Evolutionary conservation across 2,888 invertebrate genomes (phyloP).

Genomic region (Ceratothoa steindachneri): DNA sequence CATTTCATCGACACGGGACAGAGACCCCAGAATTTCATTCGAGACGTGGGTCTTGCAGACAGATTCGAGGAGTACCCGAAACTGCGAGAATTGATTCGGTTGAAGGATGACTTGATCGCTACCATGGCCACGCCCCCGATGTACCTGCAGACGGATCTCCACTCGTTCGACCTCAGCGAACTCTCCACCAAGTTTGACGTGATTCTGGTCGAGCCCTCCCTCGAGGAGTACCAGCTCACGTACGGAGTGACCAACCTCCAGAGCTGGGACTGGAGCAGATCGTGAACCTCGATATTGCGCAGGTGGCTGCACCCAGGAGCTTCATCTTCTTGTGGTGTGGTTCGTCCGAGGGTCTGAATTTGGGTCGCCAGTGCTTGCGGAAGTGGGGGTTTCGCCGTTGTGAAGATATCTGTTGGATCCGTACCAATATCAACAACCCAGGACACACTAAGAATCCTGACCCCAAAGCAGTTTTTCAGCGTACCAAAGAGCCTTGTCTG

Average conservation of each 20-base stretch:
- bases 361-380: conserved; percentile 88
- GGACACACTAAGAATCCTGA: conserved; percentile 92
- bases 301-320: conserved; percentile 83
- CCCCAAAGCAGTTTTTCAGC: conserved; percentile 87
- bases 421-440: conserved; percentile 90
- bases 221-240: conserved; percentile 81
- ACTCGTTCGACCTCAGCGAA: conserved; percentile 76
- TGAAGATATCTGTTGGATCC: conserved; percentile 98
- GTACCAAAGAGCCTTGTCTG: conserved; percentile 95
- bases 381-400: conserved; percentile 97
- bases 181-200: conserved; percentile 91
- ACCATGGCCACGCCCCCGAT: conserved; percentile 92
- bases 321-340: conserved; percentile 98
- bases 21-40: conserved; percentile 93
- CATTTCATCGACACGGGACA: conserved; percentile 98
- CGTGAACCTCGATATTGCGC: conserved; percentile 80
- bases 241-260: conserved; percentile 72
- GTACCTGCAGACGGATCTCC: conserved; percentile 88
- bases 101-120: conserved; percentile 89
- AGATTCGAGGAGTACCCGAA: conserved; percentile 98
- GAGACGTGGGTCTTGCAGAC: conserved; percentile 92
- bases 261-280: conserved; percentile 89
- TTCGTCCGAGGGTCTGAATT: conserved; percentile 90
- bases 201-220: conserved; percentile 88
- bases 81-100: conserved; percentile 81